Evolutionary conservation across 2,888 invertebrate genomes (phyloP).

Genomic region (Acanthoscelides obtectus): DNA sequence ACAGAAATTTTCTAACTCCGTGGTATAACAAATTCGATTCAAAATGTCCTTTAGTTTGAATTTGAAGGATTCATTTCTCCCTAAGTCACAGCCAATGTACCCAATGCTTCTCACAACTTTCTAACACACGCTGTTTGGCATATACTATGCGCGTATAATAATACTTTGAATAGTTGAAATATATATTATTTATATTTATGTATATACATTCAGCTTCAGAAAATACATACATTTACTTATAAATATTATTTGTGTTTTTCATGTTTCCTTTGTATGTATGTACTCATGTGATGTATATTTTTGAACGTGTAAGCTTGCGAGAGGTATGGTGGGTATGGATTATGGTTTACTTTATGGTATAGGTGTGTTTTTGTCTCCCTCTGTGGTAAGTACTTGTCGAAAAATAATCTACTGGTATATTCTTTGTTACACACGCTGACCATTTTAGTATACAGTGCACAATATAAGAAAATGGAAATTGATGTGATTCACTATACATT

Average conservation of each 20-base stretch:
- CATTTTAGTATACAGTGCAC: constrained; percentile 8
- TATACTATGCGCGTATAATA: constrained; percentile 42
- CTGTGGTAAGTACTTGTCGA: constrained; percentile 26
- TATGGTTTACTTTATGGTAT: constrained; percentile 27
- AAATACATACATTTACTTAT: constrained; percentile 47
- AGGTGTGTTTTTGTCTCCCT: constrained; percentile 37
- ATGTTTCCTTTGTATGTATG: constrained; percentile 32
- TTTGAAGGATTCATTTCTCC: too few species aligned
- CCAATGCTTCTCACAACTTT: not conserved
- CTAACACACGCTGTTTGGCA: constrained; percentile 39
- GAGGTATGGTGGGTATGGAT: not conserved
- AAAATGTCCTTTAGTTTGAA: too few species aligned
- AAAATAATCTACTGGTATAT: constrained; percentile 15
- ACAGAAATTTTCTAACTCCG: too few species aligned
- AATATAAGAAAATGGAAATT: too few species aligned
- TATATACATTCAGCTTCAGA: constrained; percentile 47
- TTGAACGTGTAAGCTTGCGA: constrained; percentile 48
- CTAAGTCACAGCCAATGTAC: not conserved
- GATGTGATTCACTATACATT: too few species aligned
- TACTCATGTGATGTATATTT: constrained; percentile 43
- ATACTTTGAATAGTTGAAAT: constrained; percentile 41
- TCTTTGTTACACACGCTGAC: constrained; percentile 19
- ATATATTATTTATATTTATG: constrained; percentile 25
- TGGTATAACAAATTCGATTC: too few species aligned
- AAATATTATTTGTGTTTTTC: constrained; percentile 34